These are phyloP conservation scores for Liposcelis brunnea DNA, from an alignment of 2,888 invertebrate genomes.

Conservation along the genomic window DNA sequence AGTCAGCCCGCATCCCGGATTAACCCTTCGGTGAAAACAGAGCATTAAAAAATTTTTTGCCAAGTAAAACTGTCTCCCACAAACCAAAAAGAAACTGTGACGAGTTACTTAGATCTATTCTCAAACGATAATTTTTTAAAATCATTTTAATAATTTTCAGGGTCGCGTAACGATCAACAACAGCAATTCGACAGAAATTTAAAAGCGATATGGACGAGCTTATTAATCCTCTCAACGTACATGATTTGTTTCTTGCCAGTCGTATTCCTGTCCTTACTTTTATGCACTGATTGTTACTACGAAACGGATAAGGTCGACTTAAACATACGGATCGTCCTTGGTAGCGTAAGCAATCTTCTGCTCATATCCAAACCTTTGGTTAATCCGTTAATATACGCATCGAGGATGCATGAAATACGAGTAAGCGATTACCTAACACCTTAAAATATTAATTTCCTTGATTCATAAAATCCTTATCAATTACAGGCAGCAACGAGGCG, in stretches of 20 bases:
- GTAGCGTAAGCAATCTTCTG: conserved; percentile 30
- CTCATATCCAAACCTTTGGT: conserved; percentile 42
- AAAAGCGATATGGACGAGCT: conserved; percentile 41
- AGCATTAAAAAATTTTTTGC: too few relatives aligned
- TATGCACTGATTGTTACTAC: conserved; percentile 33
- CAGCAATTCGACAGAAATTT: conserved; percentile 29
- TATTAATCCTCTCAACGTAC: conserved; percentile 39
- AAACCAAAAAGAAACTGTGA: too few relatives aligned
- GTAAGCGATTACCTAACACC: conserved; percentile 22
- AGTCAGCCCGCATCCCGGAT: too few relatives aligned
- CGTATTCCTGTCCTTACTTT: conserved; percentile 34
- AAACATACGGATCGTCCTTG: conserved; percentile 20
- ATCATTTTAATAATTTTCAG: conserved; percentile 7
- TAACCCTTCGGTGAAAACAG: too few relatives aligned
- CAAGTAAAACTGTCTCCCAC: too few relatives aligned
- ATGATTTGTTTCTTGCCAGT: conserved; percentile 43
- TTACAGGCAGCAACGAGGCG: conserved; percentile 27
- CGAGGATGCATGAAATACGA: conserved; percentile 45
- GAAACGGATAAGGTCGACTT: conserved; percentile 13
- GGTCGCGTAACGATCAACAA: conserved; percentile 22
- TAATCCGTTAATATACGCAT: conserved; percentile 48
- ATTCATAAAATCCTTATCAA: too few relatives aligned
- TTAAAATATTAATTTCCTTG: not conserved
- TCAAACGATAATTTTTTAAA: too few relatives aligned
- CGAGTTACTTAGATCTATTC: too few relatives aligned